Conservation (phyloP, 2,888 invertebrate genomes). For the Campoplex capitator region DNA sequence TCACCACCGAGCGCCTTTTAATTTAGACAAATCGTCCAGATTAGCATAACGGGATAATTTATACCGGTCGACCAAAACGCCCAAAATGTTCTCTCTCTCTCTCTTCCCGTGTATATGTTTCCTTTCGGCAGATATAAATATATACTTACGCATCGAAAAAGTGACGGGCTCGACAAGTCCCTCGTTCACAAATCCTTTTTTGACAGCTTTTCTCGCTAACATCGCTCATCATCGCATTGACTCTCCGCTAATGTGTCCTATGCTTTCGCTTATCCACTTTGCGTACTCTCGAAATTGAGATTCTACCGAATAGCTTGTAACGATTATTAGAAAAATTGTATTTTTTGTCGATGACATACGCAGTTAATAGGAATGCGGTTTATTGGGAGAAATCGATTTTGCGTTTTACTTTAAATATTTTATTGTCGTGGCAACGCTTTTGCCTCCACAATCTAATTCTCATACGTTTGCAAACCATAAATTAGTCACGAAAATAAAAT, state of each 20-base stretch:
- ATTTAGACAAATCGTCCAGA: constrained; percentile 85
- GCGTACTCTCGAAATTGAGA: not conserved
- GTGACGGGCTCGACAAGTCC: constrained; percentile 58
- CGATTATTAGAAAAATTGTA: not conserved
- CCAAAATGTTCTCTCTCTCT: constrained; percentile 67
- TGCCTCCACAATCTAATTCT: not conserved
- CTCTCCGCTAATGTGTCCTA: constrained; percentile 1
- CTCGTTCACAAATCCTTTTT: constrained; percentile 41
- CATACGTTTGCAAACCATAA: not conserved
- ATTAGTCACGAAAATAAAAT: not conserved
- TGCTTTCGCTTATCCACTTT: not conserved
- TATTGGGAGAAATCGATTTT: no score
- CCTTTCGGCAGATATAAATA: not conserved
- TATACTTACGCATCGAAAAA: constrained; percentile 37
- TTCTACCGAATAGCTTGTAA: not conserved
- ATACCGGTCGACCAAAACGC: constrained; percentile 80
- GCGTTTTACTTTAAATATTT: no score
- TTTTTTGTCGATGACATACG: no score
- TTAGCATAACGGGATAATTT: constrained; percentile 85
- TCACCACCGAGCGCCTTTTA: constrained; percentile 81
- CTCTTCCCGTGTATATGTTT: constrained; percentile 27
- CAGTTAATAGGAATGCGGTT: no score
- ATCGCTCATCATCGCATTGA: not conserved
- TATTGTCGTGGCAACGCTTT: no score
- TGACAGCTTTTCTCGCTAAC: not conserved